Conservation (phyloP, 2,888 invertebrate genomes). For the Sicus ferrugineus region DNA sequence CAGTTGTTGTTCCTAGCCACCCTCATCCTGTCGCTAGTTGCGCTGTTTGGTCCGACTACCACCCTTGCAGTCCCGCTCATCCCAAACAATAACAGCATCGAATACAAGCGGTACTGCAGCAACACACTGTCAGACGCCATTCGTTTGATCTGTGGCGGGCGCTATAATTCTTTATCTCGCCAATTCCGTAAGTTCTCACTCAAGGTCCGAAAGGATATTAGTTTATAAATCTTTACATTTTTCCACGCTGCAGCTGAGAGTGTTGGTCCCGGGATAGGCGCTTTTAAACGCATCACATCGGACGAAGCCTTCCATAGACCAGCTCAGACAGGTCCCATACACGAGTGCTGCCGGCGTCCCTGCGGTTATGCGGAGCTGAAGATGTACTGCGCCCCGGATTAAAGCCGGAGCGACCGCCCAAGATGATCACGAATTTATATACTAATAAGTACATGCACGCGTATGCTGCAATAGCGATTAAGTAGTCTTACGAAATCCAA, state of each 20-base stretch:
- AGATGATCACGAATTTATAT: constrained; percentile 5
- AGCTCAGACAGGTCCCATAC: constrained; percentile 52
- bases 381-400: constrained; percentile 53
- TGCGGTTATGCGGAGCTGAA: constrained; percentile 54
- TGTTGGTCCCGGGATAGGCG: constrained; percentile 41
- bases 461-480: constrained; percentile 9
- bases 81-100: constrained; percentile 39
- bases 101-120: constrained; percentile 55
- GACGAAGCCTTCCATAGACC: constrained; percentile 48
- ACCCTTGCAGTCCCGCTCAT: constrained; percentile 41
- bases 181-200: constrained; percentile 57
- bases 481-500: constrained; percentile 6
- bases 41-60: constrained; percentile 35
- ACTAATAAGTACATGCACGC: neutral
- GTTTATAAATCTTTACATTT: neutral
- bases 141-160: constrained; percentile 52
- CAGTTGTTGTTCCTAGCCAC: constrained; percentile 42
- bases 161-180: constrained; percentile 51
- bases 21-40: constrained; percentile 37
- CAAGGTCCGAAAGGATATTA: no score
- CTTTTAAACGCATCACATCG: constrained; percentile 49
- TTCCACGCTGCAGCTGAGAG: constrained; percentile 43
- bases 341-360: constrained; percentile 56
- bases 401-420: neutral
- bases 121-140: constrained; percentile 53